Evolutionary conservation across 2,888 invertebrate genomes (phyloP).

Genomic region (Athripsodes cinereus): DNA sequence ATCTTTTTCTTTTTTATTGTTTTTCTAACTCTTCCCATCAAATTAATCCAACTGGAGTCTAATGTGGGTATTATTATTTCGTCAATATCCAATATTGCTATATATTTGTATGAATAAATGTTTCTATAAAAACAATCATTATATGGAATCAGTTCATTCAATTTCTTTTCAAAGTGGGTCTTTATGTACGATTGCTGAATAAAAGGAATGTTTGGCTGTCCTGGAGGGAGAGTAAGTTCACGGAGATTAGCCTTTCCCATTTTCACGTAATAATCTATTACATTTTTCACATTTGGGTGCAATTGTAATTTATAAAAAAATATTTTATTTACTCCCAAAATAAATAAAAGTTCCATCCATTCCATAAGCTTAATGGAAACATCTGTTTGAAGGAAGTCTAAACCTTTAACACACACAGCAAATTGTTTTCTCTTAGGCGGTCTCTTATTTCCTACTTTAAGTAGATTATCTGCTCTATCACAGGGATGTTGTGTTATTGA

Average conservation of each 20-base stretch:
- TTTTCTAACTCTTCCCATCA: background rate
- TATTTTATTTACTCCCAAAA: conserved; percentile 84
- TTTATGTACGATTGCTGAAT: conserved; percentile 84
- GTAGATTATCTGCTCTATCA: background rate
- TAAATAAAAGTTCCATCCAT: conserved; percentile 68
- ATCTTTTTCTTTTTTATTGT: background rate
- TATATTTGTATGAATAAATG: conserved; percentile 81
- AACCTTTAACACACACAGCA: background rate
- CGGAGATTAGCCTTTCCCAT: conserved; percentile 67
- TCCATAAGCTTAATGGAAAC: background rate
- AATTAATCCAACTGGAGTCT: conserved; percentile 59
- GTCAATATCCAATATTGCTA: conserved; percentile 86
- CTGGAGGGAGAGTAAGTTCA: conserved; percentile 78
- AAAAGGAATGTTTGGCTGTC: conserved; percentile 82
- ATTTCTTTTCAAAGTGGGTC: conserved; percentile 87
- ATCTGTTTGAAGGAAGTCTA: background rate
- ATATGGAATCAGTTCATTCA: conserved; percentile 92
- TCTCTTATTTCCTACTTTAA: background rate
- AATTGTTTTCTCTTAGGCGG: background rate
- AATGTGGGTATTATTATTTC: conserved; percentile 89
- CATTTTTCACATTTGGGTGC: conserved; percentile 87
- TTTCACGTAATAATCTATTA: conserved; percentile 59
- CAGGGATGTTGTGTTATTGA: background rate
- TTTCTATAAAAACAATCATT: conserved; percentile 94
- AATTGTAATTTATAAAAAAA: conserved; percentile 86